These are phyloP conservation scores for Euproctis similis DNA, from an alignment of 2,888 invertebrate genomes.

Conservation along the genomic window DNA sequence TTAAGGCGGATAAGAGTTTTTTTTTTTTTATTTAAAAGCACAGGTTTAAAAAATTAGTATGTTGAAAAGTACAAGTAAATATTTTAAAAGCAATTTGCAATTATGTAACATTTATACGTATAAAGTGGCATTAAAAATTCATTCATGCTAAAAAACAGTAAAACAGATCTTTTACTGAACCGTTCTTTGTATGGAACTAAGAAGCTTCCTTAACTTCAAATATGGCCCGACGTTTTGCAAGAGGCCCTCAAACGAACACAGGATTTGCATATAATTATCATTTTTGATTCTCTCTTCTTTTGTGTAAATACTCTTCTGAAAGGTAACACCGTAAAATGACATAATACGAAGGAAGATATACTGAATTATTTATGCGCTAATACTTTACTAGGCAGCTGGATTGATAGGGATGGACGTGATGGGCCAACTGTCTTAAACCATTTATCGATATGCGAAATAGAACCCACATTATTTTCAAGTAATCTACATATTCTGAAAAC, in stretches of 20 bases:
- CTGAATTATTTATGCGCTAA: conserved; percentile 73
- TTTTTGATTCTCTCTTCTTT: conserved; percentile 76
- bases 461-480: too few relatives aligned
- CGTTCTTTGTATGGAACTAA: conserved; percentile 21
- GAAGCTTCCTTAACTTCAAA: conserved; percentile 37
- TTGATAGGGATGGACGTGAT: conserved; percentile 24
- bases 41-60: too few relatives aligned
- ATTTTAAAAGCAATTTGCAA: too few relatives aligned
- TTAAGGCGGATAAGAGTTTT: too few relatives aligned
- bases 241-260: conserved; percentile 49
- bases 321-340: conserved; percentile 71
- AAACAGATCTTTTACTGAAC: conserved; percentile 18
- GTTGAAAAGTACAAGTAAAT: neutral
- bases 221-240: conserved; percentile 28
- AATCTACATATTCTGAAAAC: too few relatives aligned
- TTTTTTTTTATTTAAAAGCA: too few relatives aligned
- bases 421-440: neutral
- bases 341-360: conserved; percentile 70
- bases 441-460: neutral
- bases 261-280: conserved; percentile 76
- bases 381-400: conserved; percentile 39
- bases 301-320: conserved; percentile 70
- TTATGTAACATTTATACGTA: neutral
- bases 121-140: conserved; percentile 2
- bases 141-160: conserved; percentile 19